A percentile compares a stretch with the other conserved stretches of the same genome.
Evolutionary conservation across 2,888 invertebrate genomes (phyloP).

Genomic region (Ornithoptera priamus): DNA sequence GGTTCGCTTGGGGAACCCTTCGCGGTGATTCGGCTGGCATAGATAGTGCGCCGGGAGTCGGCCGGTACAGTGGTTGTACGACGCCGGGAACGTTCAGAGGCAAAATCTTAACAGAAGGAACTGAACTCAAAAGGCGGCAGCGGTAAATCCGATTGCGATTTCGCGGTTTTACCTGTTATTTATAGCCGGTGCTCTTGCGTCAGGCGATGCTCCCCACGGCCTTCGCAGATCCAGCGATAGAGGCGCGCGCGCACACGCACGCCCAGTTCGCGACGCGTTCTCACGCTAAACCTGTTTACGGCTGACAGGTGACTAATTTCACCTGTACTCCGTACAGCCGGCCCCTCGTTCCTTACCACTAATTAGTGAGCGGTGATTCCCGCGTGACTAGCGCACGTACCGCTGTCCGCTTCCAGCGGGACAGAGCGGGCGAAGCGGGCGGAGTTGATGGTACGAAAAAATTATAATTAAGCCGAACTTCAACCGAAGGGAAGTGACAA

Average conservation of each 20-base stretch:
- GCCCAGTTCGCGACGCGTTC: constrained; percentile 25
- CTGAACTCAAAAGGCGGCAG: too few relatives aligned
- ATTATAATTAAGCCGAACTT: too few relatives aligned
- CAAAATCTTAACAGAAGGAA: too few relatives aligned
- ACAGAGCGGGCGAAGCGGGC: too few relatives aligned
- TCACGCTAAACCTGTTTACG: constrained; percentile 32
- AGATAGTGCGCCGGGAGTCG: too few relatives aligned
- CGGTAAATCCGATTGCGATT: constrained; percentile 5
- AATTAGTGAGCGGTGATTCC: not conserved
- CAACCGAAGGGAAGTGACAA: too few relatives aligned
- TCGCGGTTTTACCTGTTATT: constrained; percentile 22
- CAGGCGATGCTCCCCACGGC: constrained; percentile 25
- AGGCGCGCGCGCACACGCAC: constrained; percentile 31
- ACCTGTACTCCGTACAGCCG: constrained; percentile 32
- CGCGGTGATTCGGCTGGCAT: too few relatives aligned
- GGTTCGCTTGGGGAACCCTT: too few relatives aligned
- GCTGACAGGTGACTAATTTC: constrained; percentile 39
- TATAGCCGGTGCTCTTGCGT: constrained; percentile 27
- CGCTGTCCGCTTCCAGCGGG: not conserved
- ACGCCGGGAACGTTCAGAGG: too few relatives aligned
- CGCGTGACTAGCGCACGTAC: not conserved
- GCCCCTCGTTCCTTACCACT: constrained; percentile 1
- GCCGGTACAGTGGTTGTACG: too few relatives aligned
- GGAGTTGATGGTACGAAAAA: too few relatives aligned
- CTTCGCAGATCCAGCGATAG: constrained; percentile 22